These are phyloP conservation scores for Celastrina argiolus DNA, from an alignment of 2,888 invertebrate genomes.

Conservation along the genomic window DNA sequence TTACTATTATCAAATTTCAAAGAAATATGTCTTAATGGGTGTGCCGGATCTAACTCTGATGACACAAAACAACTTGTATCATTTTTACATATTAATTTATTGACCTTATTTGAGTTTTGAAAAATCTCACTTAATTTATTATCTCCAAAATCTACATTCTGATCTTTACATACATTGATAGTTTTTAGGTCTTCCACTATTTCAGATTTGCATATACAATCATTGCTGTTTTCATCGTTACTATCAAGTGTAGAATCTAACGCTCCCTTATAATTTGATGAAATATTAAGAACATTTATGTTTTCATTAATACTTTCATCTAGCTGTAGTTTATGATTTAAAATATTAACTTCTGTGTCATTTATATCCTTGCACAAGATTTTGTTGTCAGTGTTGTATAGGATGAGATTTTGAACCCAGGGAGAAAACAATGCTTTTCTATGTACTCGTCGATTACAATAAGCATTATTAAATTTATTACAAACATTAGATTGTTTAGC, in stretches of 20 bases:
- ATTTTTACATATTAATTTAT: not conserved
- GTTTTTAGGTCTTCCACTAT: not conserved
- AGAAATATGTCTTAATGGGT: not conserved
- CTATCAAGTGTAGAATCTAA: slow-evolving; percentile 20
- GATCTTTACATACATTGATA: not conserved
- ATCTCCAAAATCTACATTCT: not conserved
- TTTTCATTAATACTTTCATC: not conserved
- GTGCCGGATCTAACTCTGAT: not conserved
- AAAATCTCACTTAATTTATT: not conserved
- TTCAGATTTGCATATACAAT: not conserved
- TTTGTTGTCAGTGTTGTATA: slow-evolving; percentile 34
- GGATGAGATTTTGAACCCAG: slow-evolving; percentile 55
- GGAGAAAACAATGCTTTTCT: slow-evolving; percentile 57
- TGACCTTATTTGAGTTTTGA: not conserved
- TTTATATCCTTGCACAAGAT: not conserved
- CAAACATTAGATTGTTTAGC: not conserved
- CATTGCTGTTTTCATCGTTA: not conserved
- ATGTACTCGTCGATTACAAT: slow-evolving; percentile 15
- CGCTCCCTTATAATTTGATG: not conserved
- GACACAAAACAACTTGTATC: not conserved
- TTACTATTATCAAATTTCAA: not conserved
- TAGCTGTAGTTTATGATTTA: not conserved
- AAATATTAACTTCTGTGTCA: not conserved
- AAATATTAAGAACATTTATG: not conserved
- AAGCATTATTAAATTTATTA: not conserved